phyloP scores from a whole-genome alignment of 2,113 vertebrate genomes.

The Burhinus oedicnemus region DNA sequence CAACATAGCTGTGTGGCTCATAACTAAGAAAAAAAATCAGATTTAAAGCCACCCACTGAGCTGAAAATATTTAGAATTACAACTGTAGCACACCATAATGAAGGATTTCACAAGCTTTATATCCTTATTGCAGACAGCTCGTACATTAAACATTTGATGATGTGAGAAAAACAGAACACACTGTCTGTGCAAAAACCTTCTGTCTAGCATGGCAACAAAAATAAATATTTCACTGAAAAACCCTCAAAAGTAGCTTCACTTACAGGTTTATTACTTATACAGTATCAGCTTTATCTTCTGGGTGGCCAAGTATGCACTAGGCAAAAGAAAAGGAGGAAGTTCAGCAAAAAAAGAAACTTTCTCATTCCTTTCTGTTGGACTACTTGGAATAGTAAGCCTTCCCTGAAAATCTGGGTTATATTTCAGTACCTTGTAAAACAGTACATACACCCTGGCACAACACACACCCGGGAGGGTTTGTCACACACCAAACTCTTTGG shows the following conservation, averaged over 20 bases:
- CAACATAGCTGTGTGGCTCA: background rate
- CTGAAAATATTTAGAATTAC: constrained; percentile 30
- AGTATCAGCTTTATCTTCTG: background rate
- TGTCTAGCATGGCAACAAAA: constrained; percentile 1
- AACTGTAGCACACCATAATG: background rate
- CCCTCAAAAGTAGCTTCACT: too few species aligned
- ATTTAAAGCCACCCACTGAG: constrained; percentile 29
- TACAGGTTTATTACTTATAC: background rate
- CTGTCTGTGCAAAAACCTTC: background rate
- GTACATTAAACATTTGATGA: background rate
- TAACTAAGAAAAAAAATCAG: background rate
- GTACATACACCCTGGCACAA: background rate
- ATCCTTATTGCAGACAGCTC: background rate
- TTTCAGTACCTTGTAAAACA: background rate
- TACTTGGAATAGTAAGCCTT: background rate
- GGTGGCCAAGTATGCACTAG: background rate
- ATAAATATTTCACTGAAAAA: constrained; percentile 24
- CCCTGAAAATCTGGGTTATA: background rate
- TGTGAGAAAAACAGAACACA: constrained; percentile 23
- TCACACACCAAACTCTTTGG: background rate
- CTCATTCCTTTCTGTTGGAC: background rate
- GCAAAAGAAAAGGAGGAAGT: background rate
- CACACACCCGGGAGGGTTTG: background rate
- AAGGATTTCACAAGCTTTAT: constrained; percentile 41
- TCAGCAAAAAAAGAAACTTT: background rate